Base-by-base conservation (phyloP, 2,797 vertebrate species). In the Acanthurus lineatus region DNA sequence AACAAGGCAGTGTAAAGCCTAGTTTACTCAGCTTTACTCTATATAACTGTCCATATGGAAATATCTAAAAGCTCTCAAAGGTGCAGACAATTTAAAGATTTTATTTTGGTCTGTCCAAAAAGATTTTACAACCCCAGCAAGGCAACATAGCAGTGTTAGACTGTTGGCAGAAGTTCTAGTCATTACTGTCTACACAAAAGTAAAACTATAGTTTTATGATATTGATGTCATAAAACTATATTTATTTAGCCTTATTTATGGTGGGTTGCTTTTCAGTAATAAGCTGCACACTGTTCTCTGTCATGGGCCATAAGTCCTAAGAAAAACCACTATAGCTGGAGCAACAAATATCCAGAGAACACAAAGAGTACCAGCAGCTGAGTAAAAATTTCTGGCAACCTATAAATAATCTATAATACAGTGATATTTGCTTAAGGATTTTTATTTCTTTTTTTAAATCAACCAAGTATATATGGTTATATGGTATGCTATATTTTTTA, bases 71-170 rank as follows among this genome's bases (percentile, higher is more conserved):
- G 40, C 44, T 84, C 44, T 72, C 77, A 69, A 70, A 85, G 53
- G 67, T 58, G 59, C 65, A 19, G 48, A 12, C 6, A 28, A 61
- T 78, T 78, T 69, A 35, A 85, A 69, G 73, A 42, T 28, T 59
- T 73, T 77, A 77, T 83, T 80, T 85, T 77, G 52, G 69, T 73
- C 54, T 20, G 51, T 58, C 60, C 67, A 77, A 87, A 77, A 60
- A 74, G 45, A 15, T 81, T 88, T 85, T 74, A 86, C 79, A 86
- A 75, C 28, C 28, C 81, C 47, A 9, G 0, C n/a, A 32, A 49
- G 71, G 64, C 38, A 61, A 51, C 76, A 61, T 14, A 66, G 65
- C 77, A 66, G 28, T 32, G 4, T 32, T 32, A 32, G 28, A 32
- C 28, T 32, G 28, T 32, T 32, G 28, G 28, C 28, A 32, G 5